Evolutionary conservation across 2,797 vertebrate species (phyloP).

Genomic region (Coendou prehensilis): DNA sequence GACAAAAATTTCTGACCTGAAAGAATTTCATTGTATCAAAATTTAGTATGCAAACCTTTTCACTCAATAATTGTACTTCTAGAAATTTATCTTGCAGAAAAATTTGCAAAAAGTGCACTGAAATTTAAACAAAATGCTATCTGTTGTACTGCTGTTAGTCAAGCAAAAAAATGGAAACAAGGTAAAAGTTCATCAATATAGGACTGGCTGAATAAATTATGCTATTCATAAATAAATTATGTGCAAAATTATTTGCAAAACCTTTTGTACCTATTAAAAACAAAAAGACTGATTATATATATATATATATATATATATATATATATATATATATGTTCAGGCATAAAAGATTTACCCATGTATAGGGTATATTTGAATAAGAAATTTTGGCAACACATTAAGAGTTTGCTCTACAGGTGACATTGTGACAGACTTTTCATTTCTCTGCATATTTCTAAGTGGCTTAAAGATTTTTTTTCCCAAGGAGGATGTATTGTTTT

Average conservation of each 20-base stretch:
- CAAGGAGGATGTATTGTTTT: not conserved
- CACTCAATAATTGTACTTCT: not conserved
- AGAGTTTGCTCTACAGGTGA: conserved; percentile 30
- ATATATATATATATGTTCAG: not conserved
- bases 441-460: conserved; percentile 11
- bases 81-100: conserved; percentile 30
- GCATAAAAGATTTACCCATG: conserved; percentile 1
- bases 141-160: not conserved
- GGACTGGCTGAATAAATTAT: conserved; percentile 1
- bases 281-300: not conserved
- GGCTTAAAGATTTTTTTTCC: not conserved
- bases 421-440: not conserved
- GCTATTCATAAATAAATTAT: not conserved
- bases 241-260: not conserved
- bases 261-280: conserved; percentile 48
- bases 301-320: not conserved
- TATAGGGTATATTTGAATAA: not conserved
- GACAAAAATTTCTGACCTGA: not conserved
- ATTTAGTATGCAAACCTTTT: not conserved
- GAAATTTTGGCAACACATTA: not conserved
- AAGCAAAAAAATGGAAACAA: conserved; percentile 62
- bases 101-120: not conserved
- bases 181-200: conserved; percentile 27
- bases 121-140: conserved; percentile 18
- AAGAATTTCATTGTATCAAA: not conserved